A percentile compares a stretch with the other conserved stretches of the same genome.
phyloP scores from a whole-genome alignment of 2,797 vertebrate species.

The Sarcoramphus papa region DNA sequence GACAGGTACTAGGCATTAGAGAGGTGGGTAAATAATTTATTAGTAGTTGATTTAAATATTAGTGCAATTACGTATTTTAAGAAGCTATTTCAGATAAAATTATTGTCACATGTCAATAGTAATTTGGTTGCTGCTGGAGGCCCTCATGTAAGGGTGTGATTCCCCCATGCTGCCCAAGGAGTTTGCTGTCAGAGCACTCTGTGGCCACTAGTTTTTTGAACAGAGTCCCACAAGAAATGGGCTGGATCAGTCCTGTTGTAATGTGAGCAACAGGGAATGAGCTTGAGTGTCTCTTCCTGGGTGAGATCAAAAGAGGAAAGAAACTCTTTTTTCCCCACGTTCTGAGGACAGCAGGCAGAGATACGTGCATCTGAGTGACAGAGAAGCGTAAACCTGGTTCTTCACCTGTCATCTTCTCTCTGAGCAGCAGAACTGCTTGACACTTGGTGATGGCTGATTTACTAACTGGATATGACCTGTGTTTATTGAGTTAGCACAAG shows the following conservation, averaged over 20 bases:
- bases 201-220: background rate
- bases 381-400: background rate
- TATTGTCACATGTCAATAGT: background rate
- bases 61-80: background rate
- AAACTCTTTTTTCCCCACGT: accelerated
- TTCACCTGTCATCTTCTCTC: background rate
- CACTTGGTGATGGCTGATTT: slow-evolving; percentile 1
- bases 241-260: background rate
- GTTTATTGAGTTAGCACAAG: slow-evolving; percentile 3
- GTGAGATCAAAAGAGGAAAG: background rate
- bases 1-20: background rate
- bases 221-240: background rate
- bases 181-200: background rate
- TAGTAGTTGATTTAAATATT: background rate
- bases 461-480: slow-evolving; percentile 15
- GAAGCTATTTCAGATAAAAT: background rate
- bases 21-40: background rate
- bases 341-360: background rate
- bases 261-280: background rate
- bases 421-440: background rate
- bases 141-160: background rate
- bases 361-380: background rate
- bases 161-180: accelerated
- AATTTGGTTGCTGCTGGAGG: background rate
- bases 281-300: background rate